Evolutionary conservation across 2,113 vertebrate genomes (phyloP), one percentile per base, ranked within the genome.

Genomic region (Clarias gariepinus): DNA sequence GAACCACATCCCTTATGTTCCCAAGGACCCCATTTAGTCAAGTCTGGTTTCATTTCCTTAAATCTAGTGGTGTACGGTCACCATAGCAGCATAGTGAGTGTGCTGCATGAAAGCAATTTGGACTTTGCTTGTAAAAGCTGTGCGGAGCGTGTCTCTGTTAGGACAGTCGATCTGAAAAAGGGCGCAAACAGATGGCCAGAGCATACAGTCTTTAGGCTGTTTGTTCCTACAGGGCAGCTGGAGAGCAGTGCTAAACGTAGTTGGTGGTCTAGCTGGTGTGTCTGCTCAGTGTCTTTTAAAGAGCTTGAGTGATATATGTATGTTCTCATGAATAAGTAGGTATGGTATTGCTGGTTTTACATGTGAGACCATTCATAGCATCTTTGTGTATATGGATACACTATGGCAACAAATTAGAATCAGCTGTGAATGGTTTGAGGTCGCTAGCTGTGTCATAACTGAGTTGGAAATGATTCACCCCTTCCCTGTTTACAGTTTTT

Each of bases 191-290:
- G 89, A 90, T 90, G 89, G 89, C 85, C 85, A 57, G 61, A 85
- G 86, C 76, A 74, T 83, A 82, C 86, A 83, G 71, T 86, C 86
- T 88, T 90, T 30, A 85, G 77, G 89, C 68, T 90, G 85, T 88
- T 90, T 86, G 89, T 86, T 90, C 85, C 85, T 90, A 86, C 87
- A 88, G 89, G 89, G 87, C 89, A 88, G 89, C 89, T 90, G 89
- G 78, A 90, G 76, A 71, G 81, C 84, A 87, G 84, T 11, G 73
- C 84, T 88, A 74, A 81, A 88, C 89, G 69, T 61, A 63, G 89
- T 90, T 90, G 89, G 89, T 88, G 89, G 89, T 88, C 89, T 90
- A 77, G 81, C 47, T 87, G 79, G 21, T 87, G 86, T 63, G 61
- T 85, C 89, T 90, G 89, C 85, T 90, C 87, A 88, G 53, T 88